Evolutionary conservation across 2,888 invertebrate genomes (phyloP).

Genomic region (Agapostemon virescens): DNA sequence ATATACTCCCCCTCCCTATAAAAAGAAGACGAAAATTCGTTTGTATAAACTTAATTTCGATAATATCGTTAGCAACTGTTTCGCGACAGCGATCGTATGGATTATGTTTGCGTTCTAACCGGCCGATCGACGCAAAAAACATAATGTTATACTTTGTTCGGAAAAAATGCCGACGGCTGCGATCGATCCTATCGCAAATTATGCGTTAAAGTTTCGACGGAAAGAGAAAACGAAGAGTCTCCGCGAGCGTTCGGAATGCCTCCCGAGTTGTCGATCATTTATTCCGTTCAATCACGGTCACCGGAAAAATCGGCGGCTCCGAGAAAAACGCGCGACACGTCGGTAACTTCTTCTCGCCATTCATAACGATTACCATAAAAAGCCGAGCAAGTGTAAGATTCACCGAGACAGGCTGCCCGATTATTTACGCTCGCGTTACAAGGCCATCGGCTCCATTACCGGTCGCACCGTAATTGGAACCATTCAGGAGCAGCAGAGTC

Average conservation of each 20-base stretch:
- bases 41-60: neutral
- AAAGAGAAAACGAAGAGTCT: neutral
- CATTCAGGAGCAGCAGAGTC: slow-evolving; percentile 25
- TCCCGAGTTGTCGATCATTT: neutral
- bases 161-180: neutral
- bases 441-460: slow-evolving; percentile 21
- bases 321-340: slow-evolving; percentile 9
- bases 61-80: neutral
- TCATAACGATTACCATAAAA: slow-evolving; percentile 27
- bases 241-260: neutral
- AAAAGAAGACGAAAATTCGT: neutral
- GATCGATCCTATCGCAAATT: neutral
- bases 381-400: slow-evolving; percentile 9
- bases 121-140: neutral
- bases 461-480: slow-evolving; percentile 13
- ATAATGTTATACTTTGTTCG: neutral
- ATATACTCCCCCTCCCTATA: too few relatives aligned
- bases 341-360: neutral
- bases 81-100: neutral
- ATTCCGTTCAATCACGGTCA: neutral
- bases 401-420: slow-evolving; percentile 12
- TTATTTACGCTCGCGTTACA: slow-evolving; percentile 34
- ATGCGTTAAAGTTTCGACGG: neutral
- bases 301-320: neutral
- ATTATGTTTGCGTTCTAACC: neutral